phyloP scores from a whole-genome alignment of 2,113 vertebrate genomes.

The Aptenodytes patagonicus region DNA sequence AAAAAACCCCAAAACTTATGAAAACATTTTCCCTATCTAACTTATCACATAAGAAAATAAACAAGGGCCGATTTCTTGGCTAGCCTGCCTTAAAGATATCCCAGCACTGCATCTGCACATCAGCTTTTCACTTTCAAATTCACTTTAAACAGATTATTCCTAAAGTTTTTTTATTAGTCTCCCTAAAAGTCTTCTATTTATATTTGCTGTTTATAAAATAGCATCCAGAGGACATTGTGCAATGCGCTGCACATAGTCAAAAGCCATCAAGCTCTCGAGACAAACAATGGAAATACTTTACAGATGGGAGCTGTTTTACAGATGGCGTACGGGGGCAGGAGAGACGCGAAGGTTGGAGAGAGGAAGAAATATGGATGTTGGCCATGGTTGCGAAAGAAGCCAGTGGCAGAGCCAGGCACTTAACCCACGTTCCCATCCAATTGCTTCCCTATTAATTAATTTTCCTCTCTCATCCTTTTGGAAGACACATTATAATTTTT shows the following conservation, averaged over 20 bases:
- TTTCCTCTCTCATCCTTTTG: neutral
- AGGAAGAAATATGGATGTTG: conserved; percentile 14
- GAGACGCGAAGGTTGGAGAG: neutral
- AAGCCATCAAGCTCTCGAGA: conserved; percentile 34
- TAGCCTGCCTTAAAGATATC: neutral
- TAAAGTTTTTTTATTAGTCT: neutral
- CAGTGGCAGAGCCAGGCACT: conserved; percentile 32
- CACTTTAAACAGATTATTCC: conserved; percentile 41
- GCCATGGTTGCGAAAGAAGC: neutral
- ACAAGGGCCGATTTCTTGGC: conserved; percentile 35
- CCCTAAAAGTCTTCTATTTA: conserved; percentile 49
- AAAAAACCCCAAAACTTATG: neutral
- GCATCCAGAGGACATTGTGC: conserved; percentile 41
- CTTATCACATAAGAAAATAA: conserved; percentile 60
- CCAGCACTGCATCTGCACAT: conserved; percentile 27
- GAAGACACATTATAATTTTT: neutral
- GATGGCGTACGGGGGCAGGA: conserved; percentile 4
- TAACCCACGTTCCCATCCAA: neutral
- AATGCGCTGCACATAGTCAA: neutral
- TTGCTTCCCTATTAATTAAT: neutral
- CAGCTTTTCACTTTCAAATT: conserved; percentile 58
- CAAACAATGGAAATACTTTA: conserved; percentile 51
- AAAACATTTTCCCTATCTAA: conserved; percentile 34
- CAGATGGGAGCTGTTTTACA: conserved; percentile 23
- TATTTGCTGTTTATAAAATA: conserved; percentile 44